Evolutionary conservation across 2,113 vertebrate genomes (phyloP).

Genomic region (Marcusenius ussheri): DNA sequence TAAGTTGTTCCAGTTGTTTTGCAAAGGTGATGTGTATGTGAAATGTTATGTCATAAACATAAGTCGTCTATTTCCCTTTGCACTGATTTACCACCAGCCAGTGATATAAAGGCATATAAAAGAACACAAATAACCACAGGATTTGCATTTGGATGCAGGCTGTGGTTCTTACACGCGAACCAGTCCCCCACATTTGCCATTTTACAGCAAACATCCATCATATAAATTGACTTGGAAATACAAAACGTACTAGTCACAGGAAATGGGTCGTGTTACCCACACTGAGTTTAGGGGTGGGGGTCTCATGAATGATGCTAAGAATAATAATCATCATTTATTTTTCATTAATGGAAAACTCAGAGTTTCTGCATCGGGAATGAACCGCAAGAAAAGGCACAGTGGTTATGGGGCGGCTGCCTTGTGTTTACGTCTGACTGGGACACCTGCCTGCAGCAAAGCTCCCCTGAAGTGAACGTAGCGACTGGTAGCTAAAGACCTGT

Average conservation of each 20-base stretch:
- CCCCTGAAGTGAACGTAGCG: constrained; percentile 26
- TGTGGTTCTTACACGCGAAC: background rate
- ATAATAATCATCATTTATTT: constrained; percentile 56
- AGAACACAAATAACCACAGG: background rate
- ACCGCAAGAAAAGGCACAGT: constrained; percentile 16
- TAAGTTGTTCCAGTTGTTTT: background rate
- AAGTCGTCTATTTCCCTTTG: background rate
- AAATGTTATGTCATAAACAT: background rate
- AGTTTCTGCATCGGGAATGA: constrained; percentile 46
- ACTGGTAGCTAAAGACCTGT: constrained; percentile 43
- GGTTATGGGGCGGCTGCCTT: constrained; percentile 18
- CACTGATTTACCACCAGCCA: background rate
- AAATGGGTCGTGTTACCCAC: constrained; percentile 42
- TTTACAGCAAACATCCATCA: constrained; percentile 56
- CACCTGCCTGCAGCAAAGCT: constrained; percentile 48
- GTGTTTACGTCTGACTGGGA: constrained; percentile 37
- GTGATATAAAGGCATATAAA: background rate
- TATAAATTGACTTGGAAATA: constrained; percentile 43
- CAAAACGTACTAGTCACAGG: constrained; percentile 43
- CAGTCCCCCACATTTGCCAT: constrained; percentile 46
- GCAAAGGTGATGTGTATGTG: background rate
- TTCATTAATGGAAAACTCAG: constrained; percentile 55
- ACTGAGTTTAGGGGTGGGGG: background rate
- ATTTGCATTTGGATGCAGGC: constrained; percentile 4
- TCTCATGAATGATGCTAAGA: constrained; percentile 51